Conservation (phyloP, 2,888 invertebrate genomes). For the Latrodectus hesperus region DNA sequence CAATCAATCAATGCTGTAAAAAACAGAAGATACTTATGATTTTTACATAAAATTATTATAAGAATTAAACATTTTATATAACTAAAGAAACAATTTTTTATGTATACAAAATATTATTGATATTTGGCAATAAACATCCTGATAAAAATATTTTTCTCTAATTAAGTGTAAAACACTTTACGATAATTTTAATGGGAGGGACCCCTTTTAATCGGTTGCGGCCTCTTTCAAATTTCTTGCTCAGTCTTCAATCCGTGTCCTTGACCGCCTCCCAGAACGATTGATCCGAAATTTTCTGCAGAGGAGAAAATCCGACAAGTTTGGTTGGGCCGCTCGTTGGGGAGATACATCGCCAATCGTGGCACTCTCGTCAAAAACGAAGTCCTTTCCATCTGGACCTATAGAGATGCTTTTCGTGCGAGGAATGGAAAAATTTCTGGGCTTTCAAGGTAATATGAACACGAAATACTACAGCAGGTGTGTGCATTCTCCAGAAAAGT, state of each 20-base stretch:
- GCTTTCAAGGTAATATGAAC: conserved; percentile 47
- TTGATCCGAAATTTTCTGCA: conserved; percentile 45
- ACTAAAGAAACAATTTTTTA: too few species aligned
- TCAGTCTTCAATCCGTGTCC: conserved; percentile 16
- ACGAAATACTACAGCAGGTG: conserved; percentile 53
- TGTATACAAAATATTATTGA: too few species aligned
- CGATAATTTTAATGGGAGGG: too few species aligned
- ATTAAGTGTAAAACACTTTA: too few species aligned
- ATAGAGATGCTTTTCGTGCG: conserved; percentile 28
- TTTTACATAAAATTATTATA: too few species aligned
- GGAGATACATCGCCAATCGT: conserved; percentile 35
- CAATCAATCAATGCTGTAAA: too few species aligned
- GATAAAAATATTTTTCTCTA: too few species aligned
- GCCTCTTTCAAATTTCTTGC: neutral
- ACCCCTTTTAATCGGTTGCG: too few species aligned
- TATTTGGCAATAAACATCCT: too few species aligned
- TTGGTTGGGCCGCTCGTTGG: neutral
- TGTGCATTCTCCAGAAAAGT: conserved; percentile 43
- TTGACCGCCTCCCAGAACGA: conserved; percentile 47
- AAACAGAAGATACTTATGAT: too few species aligned
- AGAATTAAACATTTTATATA: too few species aligned
- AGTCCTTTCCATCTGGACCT: conserved; percentile 13
- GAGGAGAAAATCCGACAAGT: neutral
- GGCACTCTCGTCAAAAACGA: neutral
- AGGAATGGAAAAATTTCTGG: conserved; percentile 51